Percentiles rank a stretch among this genome's conserved stretches.
Evolutionary conservation across 2,888 invertebrate genomes (phyloP).

Genomic region (Drosophila birchii): DNA sequence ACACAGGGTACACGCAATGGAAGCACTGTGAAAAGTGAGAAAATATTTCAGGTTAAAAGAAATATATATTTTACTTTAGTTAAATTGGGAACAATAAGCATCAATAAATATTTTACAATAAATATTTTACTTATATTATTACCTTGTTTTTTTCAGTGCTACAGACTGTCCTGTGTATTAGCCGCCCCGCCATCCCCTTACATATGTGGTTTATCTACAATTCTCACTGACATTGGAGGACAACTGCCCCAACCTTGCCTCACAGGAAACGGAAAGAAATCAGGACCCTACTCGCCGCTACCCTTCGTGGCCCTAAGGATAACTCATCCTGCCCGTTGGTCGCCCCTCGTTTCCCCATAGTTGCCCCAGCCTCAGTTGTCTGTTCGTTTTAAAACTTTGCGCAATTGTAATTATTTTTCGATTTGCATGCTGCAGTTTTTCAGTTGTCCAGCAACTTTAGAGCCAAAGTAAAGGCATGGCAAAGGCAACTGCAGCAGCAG

Average conservation of each 20-base stretch:
- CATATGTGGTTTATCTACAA: conserved; percentile 36
- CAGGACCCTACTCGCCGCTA: conserved; percentile 32
- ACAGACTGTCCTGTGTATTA: not conserved
- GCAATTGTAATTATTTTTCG: conserved; percentile 64
- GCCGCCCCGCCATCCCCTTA: not conserved
- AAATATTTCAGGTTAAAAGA: not conserved
- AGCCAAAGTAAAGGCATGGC: conserved; percentile 13
- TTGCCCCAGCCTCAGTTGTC: conserved; percentile 37
- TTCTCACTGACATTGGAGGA: conserved; percentile 34
- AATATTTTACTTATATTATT: too few species aligned
- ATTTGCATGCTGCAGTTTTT: conserved; percentile 62
- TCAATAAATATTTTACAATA: not conserved
- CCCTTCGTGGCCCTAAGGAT: not conserved
- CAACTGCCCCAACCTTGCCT: not conserved
- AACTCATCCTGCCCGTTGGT: conserved; percentile 5
- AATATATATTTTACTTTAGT: not conserved
- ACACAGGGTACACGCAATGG: not conserved
- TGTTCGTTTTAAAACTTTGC: conserved; percentile 58
- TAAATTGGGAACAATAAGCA: too few species aligned
- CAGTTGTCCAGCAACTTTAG: conserved; percentile 53
- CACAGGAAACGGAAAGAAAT: conserved; percentile 55
- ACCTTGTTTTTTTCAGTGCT: not conserved
- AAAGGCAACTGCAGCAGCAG: conserved; percentile 8
- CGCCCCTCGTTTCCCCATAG: not conserved
- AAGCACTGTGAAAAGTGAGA: conserved; percentile 9